These are phyloP conservation scores for Apotomis betuletana DNA, from an alignment of 2,888 invertebrate genomes.

Conservation along the genomic window DNA sequence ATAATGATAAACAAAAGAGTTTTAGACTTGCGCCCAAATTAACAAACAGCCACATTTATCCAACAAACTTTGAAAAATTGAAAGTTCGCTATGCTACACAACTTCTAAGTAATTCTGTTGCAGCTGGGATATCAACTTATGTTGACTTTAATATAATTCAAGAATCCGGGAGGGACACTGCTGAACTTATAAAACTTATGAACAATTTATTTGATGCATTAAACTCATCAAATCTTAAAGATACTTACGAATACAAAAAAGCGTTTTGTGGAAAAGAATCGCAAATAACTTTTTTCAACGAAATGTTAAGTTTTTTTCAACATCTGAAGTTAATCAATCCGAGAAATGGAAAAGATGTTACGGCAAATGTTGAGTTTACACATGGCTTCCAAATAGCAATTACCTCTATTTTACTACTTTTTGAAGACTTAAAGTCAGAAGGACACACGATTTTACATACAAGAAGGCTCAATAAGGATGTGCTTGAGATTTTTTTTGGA, in stretches of 20 bases:
- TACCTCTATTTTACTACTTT: not conserved
- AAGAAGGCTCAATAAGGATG: slow-evolving; percentile 30
- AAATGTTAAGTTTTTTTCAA: not conserved
- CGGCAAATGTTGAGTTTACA: not conserved
- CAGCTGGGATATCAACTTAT: slow-evolving; percentile 11
- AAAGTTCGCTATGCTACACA: slow-evolving; percentile 33
- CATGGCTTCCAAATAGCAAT: not conserved
- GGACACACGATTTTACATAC: slow-evolving; percentile 17
- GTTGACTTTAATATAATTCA: not conserved
- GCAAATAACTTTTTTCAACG: not conserved
- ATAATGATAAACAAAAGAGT: slow-evolving; percentile 45
- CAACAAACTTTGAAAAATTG: slow-evolving; percentile 44
- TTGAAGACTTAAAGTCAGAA: slow-evolving; percentile 6
- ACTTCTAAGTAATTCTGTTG: slow-evolving; percentile 31
- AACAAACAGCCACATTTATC: slow-evolving; percentile 50
- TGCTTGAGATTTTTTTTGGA: slow-evolving; percentile 26
- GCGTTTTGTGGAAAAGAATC: not conserved
- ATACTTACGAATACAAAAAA: not conserved
- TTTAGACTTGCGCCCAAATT: slow-evolving; percentile 51
- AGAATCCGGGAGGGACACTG: slow-evolving; percentile 6
- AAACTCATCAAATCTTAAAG: not conserved
- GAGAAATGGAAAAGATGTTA: not conserved
- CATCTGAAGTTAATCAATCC: not conserved
- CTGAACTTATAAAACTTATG: not conserved
- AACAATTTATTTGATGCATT: slow-evolving; percentile 3